These are phyloP conservation scores for Pyrrhosoma nymphula DNA, from an alignment of 2,888 invertebrate species.

Conservation along the genomic window DNA sequence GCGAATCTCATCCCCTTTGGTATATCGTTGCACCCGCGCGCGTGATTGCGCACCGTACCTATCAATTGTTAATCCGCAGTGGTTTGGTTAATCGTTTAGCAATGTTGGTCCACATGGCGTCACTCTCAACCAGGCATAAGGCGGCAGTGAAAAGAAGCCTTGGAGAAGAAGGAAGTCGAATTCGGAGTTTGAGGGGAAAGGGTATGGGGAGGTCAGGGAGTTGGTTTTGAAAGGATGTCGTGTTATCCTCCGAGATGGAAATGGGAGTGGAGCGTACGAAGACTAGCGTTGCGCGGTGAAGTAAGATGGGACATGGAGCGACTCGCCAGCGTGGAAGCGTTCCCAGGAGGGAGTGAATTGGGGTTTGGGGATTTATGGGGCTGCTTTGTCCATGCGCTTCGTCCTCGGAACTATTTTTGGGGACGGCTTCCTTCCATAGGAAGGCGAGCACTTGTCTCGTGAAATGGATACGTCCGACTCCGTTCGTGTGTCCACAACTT, in stretches of 20 bases:
- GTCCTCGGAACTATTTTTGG: not conserved
- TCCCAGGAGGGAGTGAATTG: too few species aligned
- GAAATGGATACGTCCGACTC: conserved; percentile 2
- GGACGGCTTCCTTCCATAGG: not conserved
- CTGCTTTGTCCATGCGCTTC: not conserved
- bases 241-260: not conserved
- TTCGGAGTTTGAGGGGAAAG: not conserved
- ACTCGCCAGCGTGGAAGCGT: not conserved
- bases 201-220: not conserved
- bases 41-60: too few species aligned
- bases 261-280: not conserved
- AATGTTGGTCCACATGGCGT: too few species aligned
- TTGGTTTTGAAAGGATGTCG: not conserved
- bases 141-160: too few species aligned
- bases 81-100: too few species aligned
- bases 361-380: not conserved
- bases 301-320: not conserved
- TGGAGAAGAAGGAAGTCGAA: not conserved
- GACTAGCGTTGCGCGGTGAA: not conserved
- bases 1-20: too few species aligned
- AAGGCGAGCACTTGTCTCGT: not conserved
- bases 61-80: too few species aligned
- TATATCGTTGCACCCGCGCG: too few species aligned
- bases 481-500: not conserved
- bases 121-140: too few species aligned